Base-by-base conservation (phyloP, 2,888 invertebrate genomes). In the Pyrochroa serraticornis region DNA sequence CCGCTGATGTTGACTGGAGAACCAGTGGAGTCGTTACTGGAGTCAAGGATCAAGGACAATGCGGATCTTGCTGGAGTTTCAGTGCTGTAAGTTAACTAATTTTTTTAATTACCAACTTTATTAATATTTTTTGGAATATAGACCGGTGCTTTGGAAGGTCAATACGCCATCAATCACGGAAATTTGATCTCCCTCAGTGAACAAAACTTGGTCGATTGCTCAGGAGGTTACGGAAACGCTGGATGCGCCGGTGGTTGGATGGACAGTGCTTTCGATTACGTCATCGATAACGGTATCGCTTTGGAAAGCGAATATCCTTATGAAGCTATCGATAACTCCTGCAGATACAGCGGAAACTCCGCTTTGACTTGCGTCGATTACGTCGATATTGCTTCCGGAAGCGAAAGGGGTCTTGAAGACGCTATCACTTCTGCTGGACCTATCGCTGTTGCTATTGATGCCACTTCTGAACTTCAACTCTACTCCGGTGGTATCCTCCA, bases 361-460 rank as follows among this genome's bases (percentile, higher is more conserved):
- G 48, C 60, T 7, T 7, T 57, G 0, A 60, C 41, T 35, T 33
- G 60, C 77, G 84, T 82, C 7, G 92, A 92, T 6, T 91, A 84
- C 75, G 83, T 85, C 58, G 90, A 91, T 75, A 80, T 94, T 52
- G 84, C 87, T 1, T 65, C 79, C 37, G 90, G 89, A 1, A 83
- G 85, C 74, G 94, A 95, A 78, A 73, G 82, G 6, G 85, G 86
- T 72, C 81, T 95, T 71, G 83, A 84, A 79, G 78, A 82, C 63
- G 94, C 93, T 34, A 85, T 93, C 42, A 93, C 92, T 52, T 89
- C 89, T 0, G 78, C 89, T 62, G 94, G 95, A 0, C 95, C 95
- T n/a, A 83, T 94, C 34, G 85, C 92, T 8, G 89, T 93, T 48
- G 93, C 92, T 71, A 92, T 95, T 73, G 93, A 95, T 82, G 95